A percentile compares a stretch with the other conserved stretches of the same genome.
Evolutionary conservation across 37 sponge, comb jelly and placozoan species (phyloP).

Genomic region (Aplysina aerophoba): DNA sequence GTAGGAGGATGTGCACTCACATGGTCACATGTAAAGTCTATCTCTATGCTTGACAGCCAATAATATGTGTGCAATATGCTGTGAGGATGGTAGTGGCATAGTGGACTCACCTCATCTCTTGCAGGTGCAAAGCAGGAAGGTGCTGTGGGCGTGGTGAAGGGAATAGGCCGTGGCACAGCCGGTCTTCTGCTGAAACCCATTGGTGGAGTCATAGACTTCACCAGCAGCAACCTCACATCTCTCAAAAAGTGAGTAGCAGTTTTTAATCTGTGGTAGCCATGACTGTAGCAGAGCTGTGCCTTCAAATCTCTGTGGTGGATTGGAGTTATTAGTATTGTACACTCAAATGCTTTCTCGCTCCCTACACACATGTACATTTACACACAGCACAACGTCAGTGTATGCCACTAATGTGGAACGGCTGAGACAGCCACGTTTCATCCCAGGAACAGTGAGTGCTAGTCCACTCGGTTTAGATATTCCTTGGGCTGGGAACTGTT

Average conservation of each 20-base stretch:
- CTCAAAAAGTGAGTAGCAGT: conserved; percentile 52
- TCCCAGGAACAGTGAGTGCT: conserved; percentile 34
- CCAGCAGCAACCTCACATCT: conserved; percentile 76
- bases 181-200: conserved; percentile 78
- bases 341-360: background rate
- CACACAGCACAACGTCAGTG: conserved; percentile 66
- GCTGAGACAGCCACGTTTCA: conserved; percentile 69
- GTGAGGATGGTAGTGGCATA: too few species aligned
- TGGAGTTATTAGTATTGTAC: background rate
- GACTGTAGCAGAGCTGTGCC: background rate
- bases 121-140: conserved; percentile 83
- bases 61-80: too few species aligned
- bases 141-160: conserved; percentile 81
- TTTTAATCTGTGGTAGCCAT: background rate
- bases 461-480: background rate
- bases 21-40: too few species aligned
- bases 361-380: background rate
- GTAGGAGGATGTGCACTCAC: too few species aligned
- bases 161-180: conserved; percentile 79
- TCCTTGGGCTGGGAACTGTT: too few species aligned
- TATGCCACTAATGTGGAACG: conserved; percentile 61
- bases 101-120: background rate
- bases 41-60: too few species aligned
- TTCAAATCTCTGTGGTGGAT: background rate
- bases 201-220: conserved; percentile 82